Conservation (phyloP, 2,888 invertebrate genomes). For the Drosophila suboccidentalis region DNA sequence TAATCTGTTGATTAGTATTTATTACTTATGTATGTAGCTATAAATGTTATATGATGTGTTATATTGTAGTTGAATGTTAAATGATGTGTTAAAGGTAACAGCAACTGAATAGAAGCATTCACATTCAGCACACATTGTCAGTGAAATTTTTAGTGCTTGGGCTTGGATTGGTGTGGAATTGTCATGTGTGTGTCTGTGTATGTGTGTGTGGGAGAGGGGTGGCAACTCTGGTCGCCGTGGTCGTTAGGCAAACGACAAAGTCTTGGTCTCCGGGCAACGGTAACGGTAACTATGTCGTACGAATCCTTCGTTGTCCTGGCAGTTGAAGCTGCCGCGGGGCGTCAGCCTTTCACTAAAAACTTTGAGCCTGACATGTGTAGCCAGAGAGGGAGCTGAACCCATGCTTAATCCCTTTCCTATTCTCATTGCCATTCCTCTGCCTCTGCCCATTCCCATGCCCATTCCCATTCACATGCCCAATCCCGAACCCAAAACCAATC, state of each 20-base stretch:
- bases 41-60: neutral
- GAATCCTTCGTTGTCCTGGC: constrained; percentile 46
- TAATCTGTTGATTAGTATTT: too few relatives aligned
- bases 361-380: constrained; percentile 76
- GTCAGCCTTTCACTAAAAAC: constrained; percentile 58
- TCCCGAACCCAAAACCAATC: constrained; percentile 31
- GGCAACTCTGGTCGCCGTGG: constrained; percentile 48
- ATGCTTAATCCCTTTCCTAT: neutral
- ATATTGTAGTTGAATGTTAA: neutral
- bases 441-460: constrained; percentile 7
- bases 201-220: neutral
- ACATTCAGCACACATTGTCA: constrained; percentile 37
- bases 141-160: constrained; percentile 23
- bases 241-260: constrained; percentile 65
- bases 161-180: constrained; percentile 20
- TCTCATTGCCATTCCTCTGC: constrained; percentile 1
- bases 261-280: constrained; percentile 46
- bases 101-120: constrained; percentile 20
- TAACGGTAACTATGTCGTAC: constrained; percentile 49
- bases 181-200: neutral
- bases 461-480: constrained; percentile 19
- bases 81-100: constrained; percentile 24
- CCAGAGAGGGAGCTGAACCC: constrained; percentile 33
- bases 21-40: neutral
- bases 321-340: constrained; percentile 39